These are phyloP conservation scores for Scolopax bukidnonensis DNA, from an alignment of 2,797 vertebrate species.

Conservation along the genomic window DNA sequence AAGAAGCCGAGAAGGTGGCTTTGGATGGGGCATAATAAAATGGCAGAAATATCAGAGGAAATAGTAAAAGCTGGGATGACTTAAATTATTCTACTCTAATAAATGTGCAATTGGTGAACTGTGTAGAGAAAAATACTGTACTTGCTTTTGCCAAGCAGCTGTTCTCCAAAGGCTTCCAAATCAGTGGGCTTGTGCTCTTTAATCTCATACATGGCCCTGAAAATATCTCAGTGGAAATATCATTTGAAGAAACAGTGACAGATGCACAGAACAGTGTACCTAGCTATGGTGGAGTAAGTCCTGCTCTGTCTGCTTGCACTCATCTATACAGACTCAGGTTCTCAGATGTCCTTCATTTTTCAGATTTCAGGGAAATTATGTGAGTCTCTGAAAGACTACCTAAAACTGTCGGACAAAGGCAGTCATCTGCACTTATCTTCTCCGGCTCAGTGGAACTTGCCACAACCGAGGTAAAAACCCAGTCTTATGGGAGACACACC, in stretches of 20 bases:
- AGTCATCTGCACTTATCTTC: rapidly evolving
- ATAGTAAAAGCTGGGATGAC: not conserved
- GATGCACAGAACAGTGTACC: not conserved
- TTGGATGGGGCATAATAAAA: not conserved
- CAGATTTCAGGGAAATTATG: not conserved
- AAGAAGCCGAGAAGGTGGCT: not conserved
- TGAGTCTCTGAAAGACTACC: not conserved
- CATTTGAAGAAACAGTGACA: not conserved
- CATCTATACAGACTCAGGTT: not conserved
- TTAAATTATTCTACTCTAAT: not conserved
- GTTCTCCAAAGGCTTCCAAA: not conserved
- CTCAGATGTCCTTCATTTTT: not conserved
- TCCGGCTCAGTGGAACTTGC: not conserved
- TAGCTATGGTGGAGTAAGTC: not conserved
- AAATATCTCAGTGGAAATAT: not conserved
- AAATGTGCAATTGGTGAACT: not conserved
- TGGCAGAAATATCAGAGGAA: not conserved
- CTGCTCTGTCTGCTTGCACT: rapidly evolving
- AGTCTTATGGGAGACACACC: not conserved
- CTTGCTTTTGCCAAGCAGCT: not conserved
- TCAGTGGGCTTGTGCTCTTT: not conserved
- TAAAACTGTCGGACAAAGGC: not conserved
- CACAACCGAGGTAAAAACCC: not conserved
- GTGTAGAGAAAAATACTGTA: not conserved
- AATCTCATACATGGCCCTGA: not conserved